Evolutionary conservation across 2,888 invertebrate genomes (phyloP).

Genomic region (Muscina levida): DNA sequence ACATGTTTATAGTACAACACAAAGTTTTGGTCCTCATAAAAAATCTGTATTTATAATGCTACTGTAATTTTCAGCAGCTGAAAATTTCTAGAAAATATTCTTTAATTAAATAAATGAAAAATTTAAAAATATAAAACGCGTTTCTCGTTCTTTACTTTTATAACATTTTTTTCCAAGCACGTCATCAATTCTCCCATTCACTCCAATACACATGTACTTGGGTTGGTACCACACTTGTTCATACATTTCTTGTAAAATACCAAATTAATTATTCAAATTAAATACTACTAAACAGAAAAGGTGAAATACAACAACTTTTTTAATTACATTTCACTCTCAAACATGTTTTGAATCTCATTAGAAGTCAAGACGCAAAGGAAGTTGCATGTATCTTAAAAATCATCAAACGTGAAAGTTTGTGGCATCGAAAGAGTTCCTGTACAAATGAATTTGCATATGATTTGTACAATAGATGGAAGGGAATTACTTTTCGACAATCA

Average conservation of each 20-base stretch:
- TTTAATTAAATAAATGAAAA: no score
- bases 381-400: neutral
- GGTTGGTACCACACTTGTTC: no score
- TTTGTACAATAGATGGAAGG: neutral
- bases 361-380: neutral
- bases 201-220: no score
- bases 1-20: no score
- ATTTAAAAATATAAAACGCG: no score
- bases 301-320: constrained; percentile 47
- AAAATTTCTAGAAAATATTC: no score
- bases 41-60: no score
- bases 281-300: constrained; percentile 40
- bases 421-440: neutral
- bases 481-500: neutral
- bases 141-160: no score
- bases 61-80: no score
- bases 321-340: constrained; percentile 48
- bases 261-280: constrained; percentile 60
- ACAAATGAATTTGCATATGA: constrained; percentile 26
- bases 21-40: no score
- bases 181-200: no score
- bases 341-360: constrained; percentile 35
- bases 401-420: neutral
- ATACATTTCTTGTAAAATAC: neutral
- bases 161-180: no score